Base-by-base conservation (phyloP, 2,797 vertebrate genomes). In the Falco naumanni region DNA sequence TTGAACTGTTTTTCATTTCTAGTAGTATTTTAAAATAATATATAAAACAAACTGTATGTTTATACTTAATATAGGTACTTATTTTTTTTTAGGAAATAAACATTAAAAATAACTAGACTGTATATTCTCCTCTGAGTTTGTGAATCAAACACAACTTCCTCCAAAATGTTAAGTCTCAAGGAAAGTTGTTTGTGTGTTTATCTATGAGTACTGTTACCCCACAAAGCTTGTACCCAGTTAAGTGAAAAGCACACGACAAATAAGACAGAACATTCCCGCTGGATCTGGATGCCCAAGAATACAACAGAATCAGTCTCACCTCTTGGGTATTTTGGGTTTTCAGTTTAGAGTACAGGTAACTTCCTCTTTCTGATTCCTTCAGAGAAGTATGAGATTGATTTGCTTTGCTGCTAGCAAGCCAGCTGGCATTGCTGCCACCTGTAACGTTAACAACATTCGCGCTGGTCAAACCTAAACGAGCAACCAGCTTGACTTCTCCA, bases 331-430 rank as follows among this genome's bases (percentile, higher is more conserved):
- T 97, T 82, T 97, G 97, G 50, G 83, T 97, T 66, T 94, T 92
- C 94, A 96, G 84, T 78, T 96, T 98, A 61, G 97, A 98, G 94
- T 97, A 97, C 86, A 98, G 81, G 87, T 95, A 97, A 39, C 89
- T 95, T 84, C 96, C 97, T 91, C 69, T 94, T 84, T 96, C 97
- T 1, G 18, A 6, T 10, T 97, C 97, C 95, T 89, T 98, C 0
- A 39, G 24, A 59, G 76, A 69, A 77, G 76, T 2, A 13, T 41
- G 83, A 11, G 98, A 97, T 13, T 97, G 97, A 7, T 98, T 98
- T 28, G 68, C 78, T 95, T 86, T 98, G 39, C 86, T 88, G 74
- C 65, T 87, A 21, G 69, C 26, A 4, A 56, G 84, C 48, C 69
- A 91, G 75, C 90, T 97, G 21, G 33, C 39, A 10, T 47, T 78